Conservation (phyloP, 1,140 invertebrate genomes). For the Eurosta solidaginis region DNA sequence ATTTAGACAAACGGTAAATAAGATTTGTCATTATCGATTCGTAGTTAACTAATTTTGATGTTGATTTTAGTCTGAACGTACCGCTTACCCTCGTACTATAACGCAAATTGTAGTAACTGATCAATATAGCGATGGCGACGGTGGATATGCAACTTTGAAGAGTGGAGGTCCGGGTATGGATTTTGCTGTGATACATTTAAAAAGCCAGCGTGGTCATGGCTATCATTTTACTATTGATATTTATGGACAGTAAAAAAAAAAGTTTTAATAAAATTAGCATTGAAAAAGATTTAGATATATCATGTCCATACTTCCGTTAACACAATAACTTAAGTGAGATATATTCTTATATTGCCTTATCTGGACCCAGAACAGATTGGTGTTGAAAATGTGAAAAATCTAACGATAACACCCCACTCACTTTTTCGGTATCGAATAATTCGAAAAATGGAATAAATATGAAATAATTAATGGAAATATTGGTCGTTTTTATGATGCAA, state of each 20-base stretch:
- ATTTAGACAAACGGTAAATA: conserved; percentile 41
- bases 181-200: conserved; percentile 56
- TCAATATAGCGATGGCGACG: conserved; percentile 59
- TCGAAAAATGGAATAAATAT: too few species aligned
- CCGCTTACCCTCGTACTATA: conserved; percentile 14
- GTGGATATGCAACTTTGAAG: conserved; percentile 51
- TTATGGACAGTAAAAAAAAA: conserved; percentile 49
- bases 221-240: conserved; percentile 59
- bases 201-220: conserved; percentile 57
- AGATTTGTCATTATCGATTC: background rate
- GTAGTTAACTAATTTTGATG: background rate
- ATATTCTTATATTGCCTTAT: too few species aligned
- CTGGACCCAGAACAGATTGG: too few species aligned
- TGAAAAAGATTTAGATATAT: too few species aligned
- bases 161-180: conserved; percentile 59
- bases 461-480: too few species aligned
- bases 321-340: too few species aligned
- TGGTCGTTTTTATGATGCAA: too few species aligned
- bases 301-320: too few species aligned
- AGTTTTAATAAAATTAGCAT: too few species aligned
- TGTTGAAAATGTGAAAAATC: too few species aligned
- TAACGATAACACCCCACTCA: too few species aligned
- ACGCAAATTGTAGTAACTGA: conserved; percentile 52
- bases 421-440: too few species aligned
- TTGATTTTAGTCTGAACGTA: background rate